phyloP scores from a whole-genome alignment of 37 sponge, comb jelly and placozoan genomes.

The Ephydatia muelleri region DNA sequence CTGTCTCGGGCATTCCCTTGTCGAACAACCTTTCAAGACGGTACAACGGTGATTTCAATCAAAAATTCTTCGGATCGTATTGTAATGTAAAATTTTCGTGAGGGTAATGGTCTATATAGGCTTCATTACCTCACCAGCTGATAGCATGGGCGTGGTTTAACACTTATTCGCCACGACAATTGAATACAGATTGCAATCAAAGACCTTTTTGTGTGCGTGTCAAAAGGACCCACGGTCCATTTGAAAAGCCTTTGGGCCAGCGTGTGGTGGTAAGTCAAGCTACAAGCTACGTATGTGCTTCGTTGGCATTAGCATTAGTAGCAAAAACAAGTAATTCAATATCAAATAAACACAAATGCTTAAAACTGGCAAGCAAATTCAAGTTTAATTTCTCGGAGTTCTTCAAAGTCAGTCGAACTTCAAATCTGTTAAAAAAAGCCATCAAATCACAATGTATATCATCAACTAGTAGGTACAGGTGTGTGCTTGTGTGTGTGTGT shows the following conservation, averaged over 20 bases:
- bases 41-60: background rate
- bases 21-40: background rate
- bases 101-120: background rate
- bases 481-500: conserved; percentile 21
- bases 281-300: too few relatives aligned
- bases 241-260: background rate
- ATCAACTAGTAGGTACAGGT: too few relatives aligned
- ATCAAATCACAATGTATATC: too few relatives aligned
- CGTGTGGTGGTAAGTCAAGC: too few relatives aligned
- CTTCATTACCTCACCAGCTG: background rate
- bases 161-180: background rate
- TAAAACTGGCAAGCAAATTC: too few relatives aligned
- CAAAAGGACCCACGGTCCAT: background rate
- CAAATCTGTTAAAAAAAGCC: too few relatives aligned
- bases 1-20: background rate
- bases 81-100: background rate
- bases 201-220: background rate
- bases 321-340: too few relatives aligned
- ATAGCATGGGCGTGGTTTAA: background rate
- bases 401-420: too few relatives aligned
- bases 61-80: background rate
- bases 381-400: too few relatives aligned
- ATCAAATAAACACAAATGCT: too few relatives aligned
- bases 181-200: background rate
- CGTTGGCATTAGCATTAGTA: too few relatives aligned